Evolutionary conservation across 2,797 vertebrate species (phyloP).

Genomic region (Heteromormyrus szaboi): DNA sequence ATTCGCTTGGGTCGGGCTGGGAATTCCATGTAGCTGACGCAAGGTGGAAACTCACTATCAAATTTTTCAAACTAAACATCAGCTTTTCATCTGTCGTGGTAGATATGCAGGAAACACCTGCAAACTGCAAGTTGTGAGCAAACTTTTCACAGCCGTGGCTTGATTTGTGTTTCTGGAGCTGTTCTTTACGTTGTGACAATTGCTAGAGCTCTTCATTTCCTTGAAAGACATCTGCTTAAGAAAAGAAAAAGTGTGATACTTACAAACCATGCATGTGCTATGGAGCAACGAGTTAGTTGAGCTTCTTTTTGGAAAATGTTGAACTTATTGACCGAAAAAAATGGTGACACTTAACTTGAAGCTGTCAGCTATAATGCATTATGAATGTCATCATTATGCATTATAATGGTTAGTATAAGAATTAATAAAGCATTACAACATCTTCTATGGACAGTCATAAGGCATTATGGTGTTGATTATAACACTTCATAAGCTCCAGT

Average conservation of each 20-base stretch:
- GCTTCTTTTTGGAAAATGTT: neutral
- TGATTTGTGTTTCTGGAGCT: constrained; percentile 37
- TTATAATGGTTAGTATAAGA: neutral
- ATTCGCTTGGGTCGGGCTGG: neutral
- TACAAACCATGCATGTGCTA: neutral
- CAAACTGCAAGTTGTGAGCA: constrained; percentile 42
- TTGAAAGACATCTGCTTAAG: constrained; percentile 21
- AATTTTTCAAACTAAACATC: neutral
- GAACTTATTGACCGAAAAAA: neutral
- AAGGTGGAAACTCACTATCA: neutral
- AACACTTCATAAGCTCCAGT: neutral
- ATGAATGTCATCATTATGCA: neutral
- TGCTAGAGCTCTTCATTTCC: constrained; percentile 21
- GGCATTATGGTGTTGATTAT: neutral
- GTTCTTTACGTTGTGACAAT: constrained; percentile 29
- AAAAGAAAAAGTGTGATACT: neutral
- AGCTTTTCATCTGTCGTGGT: neutral
- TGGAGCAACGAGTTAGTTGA: neutral
- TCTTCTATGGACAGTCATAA: neutral
- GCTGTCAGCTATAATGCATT: neutral
- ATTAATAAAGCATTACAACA: neutral
- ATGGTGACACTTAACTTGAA: neutral
- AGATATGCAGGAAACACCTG: constrained; percentile 24
- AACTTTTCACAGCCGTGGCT: constrained; percentile 47
- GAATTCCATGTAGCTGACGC: too few relatives aligned